Evolutionary conservation across 2,797 vertebrate species (phyloP), one percentile per base, ranked within the genome.

Genomic region (Capromys pilorides): DNA sequence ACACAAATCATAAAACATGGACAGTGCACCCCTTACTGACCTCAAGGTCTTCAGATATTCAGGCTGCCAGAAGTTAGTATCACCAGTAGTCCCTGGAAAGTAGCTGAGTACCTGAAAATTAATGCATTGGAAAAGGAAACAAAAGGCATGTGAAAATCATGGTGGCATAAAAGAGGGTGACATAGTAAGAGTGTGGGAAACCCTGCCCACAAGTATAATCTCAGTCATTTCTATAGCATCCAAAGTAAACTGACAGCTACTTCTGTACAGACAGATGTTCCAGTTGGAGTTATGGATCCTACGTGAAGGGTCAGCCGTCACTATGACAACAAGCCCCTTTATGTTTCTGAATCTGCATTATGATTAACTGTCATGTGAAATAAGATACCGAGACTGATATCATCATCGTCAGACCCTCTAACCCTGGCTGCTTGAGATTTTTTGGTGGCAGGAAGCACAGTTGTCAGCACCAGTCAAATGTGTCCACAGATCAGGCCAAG

Each of bases 311-410:
- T 94, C 62, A 92, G 51, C 33, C 9, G 93, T 96, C 26, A 59
- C 95, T 89, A 95, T 94, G 91, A 96, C 91, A 97, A 95, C 87
- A 90, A 45, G 49, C 6, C 61, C 88, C 57, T 85, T 90, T 84
- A 66, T 81, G 87, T 86, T 94, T 64, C 88, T 78, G 71, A 11
- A 94, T 93, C 31, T 45, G 82, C 0, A 39, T 79, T 36, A 59
- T 77, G 96, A n/a, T 2, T 90, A 88, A 77, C 91, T 93, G 14
- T 64, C 67, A 28, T 39, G 62, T 88, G 73, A 86, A 96, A 89
- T 89, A 79, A 91, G 64, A 90, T 81, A 62, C 73, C 9, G 13
- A 9, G 71, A 69, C 59, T 88, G 94, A 94, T 62, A 77, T 90
- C 57, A 86, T 73, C 16, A 36, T 83, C 16, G 28, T 83, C 73